These are phyloP conservation scores for Diachasmimorpha longicaudata DNA, from an alignment of 1,140 invertebrate genomes.

Conservation along the genomic window DNA sequence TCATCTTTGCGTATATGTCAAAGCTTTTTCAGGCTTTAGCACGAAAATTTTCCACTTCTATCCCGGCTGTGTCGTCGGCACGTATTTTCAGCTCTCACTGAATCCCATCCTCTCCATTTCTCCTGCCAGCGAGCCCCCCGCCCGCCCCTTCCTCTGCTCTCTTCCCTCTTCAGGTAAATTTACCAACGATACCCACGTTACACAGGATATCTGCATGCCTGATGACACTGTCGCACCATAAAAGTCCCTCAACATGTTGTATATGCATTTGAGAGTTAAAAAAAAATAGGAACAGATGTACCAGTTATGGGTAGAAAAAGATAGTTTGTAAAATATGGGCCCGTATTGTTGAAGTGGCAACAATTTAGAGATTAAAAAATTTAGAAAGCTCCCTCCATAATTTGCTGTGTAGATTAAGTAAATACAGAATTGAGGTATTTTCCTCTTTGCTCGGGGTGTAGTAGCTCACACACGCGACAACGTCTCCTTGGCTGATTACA, in stretches of 20 bases:
- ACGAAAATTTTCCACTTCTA: constrained; percentile 15
- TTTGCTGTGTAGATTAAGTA: no score
- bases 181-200: not conserved
- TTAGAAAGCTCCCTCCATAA: not conserved
- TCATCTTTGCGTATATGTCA: not conserved
- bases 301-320: not conserved
- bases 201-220: not conserved
- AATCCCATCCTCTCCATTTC: not conserved
- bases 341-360: no score
- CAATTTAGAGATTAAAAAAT: not conserved
- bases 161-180: constrained; percentile 2
- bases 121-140: not conserved
- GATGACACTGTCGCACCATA: not conserved
- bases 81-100: not conserved
- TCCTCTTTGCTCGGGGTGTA: no score
- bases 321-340: not conserved
- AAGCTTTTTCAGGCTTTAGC: constrained; percentile 7
- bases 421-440: no score
- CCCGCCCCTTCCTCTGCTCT: not conserved
- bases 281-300: not conserved
- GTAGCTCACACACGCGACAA: not conserved
- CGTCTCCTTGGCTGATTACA: not conserved
- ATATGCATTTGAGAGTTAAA: not conserved
- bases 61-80: constrained; percentile 4
- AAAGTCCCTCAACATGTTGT: constrained; percentile 5